Evolutionary conservation across 2,888 invertebrate species (phyloP), one percentile per base, ranked within the genome.

Genomic region (Elysia crispata): DNA sequence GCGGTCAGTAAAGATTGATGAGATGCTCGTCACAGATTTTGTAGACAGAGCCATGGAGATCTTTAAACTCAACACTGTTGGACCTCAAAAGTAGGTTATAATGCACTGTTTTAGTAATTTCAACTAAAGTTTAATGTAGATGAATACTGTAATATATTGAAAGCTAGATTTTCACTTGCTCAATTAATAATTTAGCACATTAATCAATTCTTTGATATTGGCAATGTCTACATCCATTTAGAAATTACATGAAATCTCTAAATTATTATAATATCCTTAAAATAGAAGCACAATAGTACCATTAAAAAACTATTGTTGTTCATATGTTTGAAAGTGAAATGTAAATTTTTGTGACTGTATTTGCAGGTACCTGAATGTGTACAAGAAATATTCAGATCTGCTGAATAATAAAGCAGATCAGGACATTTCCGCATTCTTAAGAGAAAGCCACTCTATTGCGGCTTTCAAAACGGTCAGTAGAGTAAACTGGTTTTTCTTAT

Each of bases 361-460:
- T 80, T 85, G 20, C 81, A 90, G 90, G 70, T 90, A 91, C 79
- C 82, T 91, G 82, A 89, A 89, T 74, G 87, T 86, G 50, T 92
- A 92, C 88, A 91, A 89, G 85, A 90, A 91, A 76, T 92, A 92
- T 81, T 84, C 87, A 41, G 90, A 92, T 81, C 86, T 92, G 57
- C 86, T 92, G 77, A 92, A 91, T 85, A 90, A 89, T 85, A 91
- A 90, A 82, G 91, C 92, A 6, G 92, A 92, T n/a, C 90, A 91
- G 66, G 92, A 92, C 72, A 89, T 92, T 15, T 87, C 88, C 49
- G 86, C 87, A 20, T 92, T 92, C 86, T 86, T 92, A 13, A 76
- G 79, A 79, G 91, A 92, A 76, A 85, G 85, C 23, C 91, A 92
- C 84, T 89, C 90, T 0, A 88, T 92, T 67, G 86, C 88, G 72